Evolutionary conservation across 2,113 vertebrate species (phyloP), one percentile per base, ranked within the genome.

Genomic region (Carlito syrichta): DNA sequence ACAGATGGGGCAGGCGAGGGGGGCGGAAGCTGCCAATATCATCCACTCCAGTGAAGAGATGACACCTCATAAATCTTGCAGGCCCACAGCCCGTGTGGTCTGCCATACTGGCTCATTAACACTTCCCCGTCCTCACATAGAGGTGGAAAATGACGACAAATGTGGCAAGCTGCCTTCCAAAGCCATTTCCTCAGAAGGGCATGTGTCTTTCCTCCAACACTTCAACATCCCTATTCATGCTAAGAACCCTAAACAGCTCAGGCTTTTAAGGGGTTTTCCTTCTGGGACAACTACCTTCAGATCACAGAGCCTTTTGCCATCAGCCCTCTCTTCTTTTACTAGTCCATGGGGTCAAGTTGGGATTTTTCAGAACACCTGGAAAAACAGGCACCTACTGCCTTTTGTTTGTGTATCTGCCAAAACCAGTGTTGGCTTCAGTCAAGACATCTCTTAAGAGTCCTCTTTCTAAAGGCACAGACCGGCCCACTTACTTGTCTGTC

Each of bases 401-500:
- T 94, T 78, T 96, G 89, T 96, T 96, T 56, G 56, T 94, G 0
- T 38, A 95, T 95, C 93, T 91, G 76, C 92, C 89, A 35, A 96
- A 79, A 94, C 79, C 89, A 73, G 58, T 92, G 79, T 93, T 98
- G 97, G 96, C 95, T 96, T 97, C 89, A 96, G 93, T 96, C 91
- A 96, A 25, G 78, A 66, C 56, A 76, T 60, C 94, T 95, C 92
- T 96, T 69, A 90, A 96, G 68, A 38, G 56, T 23, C 16, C 19
- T 48, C 27, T 78, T 84, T 40, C 19, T 23, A 69, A 76, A 77
- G 96, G 87, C 66, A 62, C 8, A 84, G 69, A 89, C 62, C 74
- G 58, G 43, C 82, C 89, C 97, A 98, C 99, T 99, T 98, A 99
- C 99, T 99, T 99, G 98, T 99, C 98, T 6, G 99, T 99, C 94